Conservation (phyloP, 2,113 vertebrate genomes). For the Cynopterus brachyotis region DNA sequence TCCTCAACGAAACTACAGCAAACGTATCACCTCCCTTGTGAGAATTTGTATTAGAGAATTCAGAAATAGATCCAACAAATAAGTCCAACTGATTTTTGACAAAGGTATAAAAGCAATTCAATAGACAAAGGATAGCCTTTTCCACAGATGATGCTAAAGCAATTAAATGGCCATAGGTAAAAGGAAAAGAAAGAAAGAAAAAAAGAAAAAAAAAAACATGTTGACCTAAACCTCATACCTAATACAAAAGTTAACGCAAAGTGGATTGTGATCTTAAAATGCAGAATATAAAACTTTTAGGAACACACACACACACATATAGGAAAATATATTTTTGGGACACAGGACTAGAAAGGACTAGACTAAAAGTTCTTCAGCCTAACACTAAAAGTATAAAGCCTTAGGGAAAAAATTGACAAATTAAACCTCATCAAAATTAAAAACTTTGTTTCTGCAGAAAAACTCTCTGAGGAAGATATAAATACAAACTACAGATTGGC, state of each 20-base stretch:
- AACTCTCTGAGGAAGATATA: neutral
- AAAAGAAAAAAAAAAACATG: neutral
- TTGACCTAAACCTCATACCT: neutral
- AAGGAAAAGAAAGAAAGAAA: neutral
- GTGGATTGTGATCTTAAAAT: no score
- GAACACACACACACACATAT: no score
- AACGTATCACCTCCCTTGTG: neutral
- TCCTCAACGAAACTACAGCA: neutral
- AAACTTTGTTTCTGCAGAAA: neutral
- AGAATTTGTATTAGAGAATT: neutral
- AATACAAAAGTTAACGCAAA: neutral
- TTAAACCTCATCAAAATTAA: neutral
- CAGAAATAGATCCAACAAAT: neutral
- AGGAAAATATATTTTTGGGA: neutral
- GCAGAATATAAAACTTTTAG: no score
- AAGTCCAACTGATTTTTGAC: no score
- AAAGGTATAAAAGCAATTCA: neutral
- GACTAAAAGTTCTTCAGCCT: neutral
- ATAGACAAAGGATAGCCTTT: neutral
- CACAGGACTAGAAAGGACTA: neutral
- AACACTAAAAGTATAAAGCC: neutral
- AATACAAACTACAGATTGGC: neutral
- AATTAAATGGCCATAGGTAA: neutral
- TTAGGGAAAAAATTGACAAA: neutral
- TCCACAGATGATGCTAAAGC: neutral